Evolutionary conservation across 2,888 invertebrate species (phyloP).

Genomic region (Pammene fasciana): DNA sequence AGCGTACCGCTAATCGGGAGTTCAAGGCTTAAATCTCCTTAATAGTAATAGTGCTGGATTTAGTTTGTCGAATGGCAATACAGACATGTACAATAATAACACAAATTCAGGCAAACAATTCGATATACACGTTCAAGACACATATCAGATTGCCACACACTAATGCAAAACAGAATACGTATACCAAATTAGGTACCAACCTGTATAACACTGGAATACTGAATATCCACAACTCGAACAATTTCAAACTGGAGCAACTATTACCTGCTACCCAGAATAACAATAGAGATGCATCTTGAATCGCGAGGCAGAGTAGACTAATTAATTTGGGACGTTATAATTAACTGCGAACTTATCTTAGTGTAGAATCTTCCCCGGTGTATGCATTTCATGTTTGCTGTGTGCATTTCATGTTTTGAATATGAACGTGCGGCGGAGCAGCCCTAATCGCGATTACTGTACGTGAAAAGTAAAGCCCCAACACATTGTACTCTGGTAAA

Average conservation of each 20-base stretch:
- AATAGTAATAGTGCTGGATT: too few relatives aligned
- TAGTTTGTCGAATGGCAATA: too few relatives aligned
- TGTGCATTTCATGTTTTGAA: slow-evolving; percentile 18
- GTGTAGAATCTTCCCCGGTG: slow-evolving; percentile 1
- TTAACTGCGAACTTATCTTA: slow-evolving; percentile 35
- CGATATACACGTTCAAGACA: neutral
- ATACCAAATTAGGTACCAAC: slow-evolving; percentile 18
- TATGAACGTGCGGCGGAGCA: neutral
- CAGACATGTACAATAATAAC: neutral
- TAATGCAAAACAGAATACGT: slow-evolving; percentile 14
- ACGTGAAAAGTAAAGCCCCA: slow-evolving; percentile 10
- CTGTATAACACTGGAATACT: slow-evolving; percentile 10
- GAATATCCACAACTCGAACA: slow-evolving; percentile 1
- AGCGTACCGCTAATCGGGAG: too few relatives aligned
- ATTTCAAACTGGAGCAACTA: slow-evolving; percentile 4
- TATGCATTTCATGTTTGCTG: neutral
- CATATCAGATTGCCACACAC: slow-evolving; percentile 2
- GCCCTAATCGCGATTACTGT: neutral
- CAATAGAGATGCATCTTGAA: slow-evolving; percentile 35
- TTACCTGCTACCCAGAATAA: slow-evolving; percentile 11
- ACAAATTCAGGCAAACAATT: neutral
- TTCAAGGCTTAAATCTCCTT: too few relatives aligned
- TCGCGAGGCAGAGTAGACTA: slow-evolving; percentile 21
- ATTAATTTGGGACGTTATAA: slow-evolving; percentile 37
- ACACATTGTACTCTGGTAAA: neutral